Conservation (phyloP, 2,797 vertebrate species). For the Aulostomus chinensis region DNA sequence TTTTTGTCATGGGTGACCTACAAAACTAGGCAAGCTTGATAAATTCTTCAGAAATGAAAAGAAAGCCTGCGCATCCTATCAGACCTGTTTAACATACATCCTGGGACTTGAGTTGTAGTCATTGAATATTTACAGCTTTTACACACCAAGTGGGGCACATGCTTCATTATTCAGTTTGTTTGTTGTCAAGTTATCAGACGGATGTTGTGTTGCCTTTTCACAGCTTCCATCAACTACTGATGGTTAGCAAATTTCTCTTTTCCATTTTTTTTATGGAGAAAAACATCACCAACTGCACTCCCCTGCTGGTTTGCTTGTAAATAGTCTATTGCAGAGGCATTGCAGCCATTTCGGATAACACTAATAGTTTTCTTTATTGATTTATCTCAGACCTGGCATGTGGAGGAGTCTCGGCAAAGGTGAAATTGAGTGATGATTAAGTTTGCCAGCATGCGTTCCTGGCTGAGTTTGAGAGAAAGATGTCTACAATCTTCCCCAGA, state of each 20-base stretch:
- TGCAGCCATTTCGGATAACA: neutral
- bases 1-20: conserved; percentile 79
- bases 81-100: conserved; percentile 61
- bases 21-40: conserved; percentile 78
- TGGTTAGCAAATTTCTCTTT: conserved; percentile 17
- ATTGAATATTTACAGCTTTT: conserved; percentile 73
- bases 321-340: neutral
- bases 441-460: conserved; percentile 32
- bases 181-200: conserved; percentile 53
- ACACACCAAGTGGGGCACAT: conserved; percentile 54
- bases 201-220: conserved; percentile 18
- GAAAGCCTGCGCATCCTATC: conserved; percentile 44
- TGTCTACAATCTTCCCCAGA: conserved; percentile 29
- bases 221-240: conserved; percentile 24
- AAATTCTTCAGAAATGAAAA: conserved; percentile 70
- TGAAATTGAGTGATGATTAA: conserved; percentile 30
- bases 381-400: conserved; percentile 38
- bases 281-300: neutral
- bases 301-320: conserved; percentile 4
- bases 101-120: conserved; percentile 63
- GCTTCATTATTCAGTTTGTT: conserved; percentile 74
- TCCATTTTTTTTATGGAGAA: neutral
- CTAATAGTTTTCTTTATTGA: conserved; percentile 20
- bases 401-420: conserved; percentile 38
- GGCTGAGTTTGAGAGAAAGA: conserved; percentile 39